These are phyloP conservation scores for Zaprionus bogoriensis DNA, from an alignment of 2,888 invertebrate species.

Conservation along the genomic window DNA sequence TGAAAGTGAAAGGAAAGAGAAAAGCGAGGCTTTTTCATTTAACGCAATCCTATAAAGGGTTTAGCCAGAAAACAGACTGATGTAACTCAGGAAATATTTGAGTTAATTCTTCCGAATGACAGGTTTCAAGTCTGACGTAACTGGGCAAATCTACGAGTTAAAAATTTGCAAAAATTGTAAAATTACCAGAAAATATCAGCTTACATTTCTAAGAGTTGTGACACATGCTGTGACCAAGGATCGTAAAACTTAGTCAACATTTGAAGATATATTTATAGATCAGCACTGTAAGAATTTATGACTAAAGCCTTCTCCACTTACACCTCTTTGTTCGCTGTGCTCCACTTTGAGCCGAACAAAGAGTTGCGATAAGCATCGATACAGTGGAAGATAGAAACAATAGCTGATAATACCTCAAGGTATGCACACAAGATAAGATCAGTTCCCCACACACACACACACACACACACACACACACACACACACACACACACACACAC, in stretches of 20 bases:
- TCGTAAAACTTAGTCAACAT: not conserved
- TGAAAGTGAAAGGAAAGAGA: not conserved
- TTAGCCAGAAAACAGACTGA: not conserved
- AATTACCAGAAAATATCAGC: not conserved
- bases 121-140: not conserved
- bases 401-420: constrained; percentile 13
- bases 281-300: not conserved
- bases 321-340: not conserved
- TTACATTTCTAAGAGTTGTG: too few relatives aligned
- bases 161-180: not conserved
- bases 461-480: too few relatives aligned
- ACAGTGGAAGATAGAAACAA: not conserved
- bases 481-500: too few relatives aligned
- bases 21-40: not conserved
- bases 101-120: too few relatives aligned
- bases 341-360: not conserved
- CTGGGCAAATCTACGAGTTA: not conserved
- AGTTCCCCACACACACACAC: too few relatives aligned
- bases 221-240: not conserved
- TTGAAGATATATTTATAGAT: not conserved
- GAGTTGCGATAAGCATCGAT: not conserved
- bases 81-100: not conserved
- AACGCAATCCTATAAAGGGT: not conserved
- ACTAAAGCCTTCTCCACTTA: not conserved
- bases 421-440: not conserved